These are phyloP conservation scores for Drosophila greeni DNA, from an alignment of 2,888 invertebrate species.

Conservation along the genomic window DNA sequence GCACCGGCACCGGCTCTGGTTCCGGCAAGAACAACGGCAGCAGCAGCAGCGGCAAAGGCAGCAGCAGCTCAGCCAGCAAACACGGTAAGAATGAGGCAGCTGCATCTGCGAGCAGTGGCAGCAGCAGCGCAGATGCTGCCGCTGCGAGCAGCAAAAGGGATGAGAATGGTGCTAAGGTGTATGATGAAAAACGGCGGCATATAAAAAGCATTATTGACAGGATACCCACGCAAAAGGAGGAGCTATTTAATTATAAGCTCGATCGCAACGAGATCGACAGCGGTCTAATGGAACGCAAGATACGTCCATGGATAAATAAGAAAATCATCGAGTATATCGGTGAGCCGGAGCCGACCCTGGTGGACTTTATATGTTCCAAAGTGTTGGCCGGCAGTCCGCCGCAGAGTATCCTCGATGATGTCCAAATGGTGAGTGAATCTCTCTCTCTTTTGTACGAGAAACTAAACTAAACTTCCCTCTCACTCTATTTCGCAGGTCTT, in stretches of 20 bases:
- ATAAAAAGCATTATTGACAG: constrained; percentile 98
- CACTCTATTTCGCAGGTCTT: constrained; percentile 83
- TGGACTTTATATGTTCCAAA: constrained; percentile 99
- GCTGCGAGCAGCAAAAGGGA: constrained; percentile 77
- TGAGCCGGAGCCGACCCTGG: constrained; percentile 97
- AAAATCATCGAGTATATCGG: constrained; percentile 99
- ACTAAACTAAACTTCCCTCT: not conserved
- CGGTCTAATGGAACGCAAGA: constrained; percentile 94
- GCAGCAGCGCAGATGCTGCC: constrained; percentile 55
- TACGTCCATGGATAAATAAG: constrained; percentile 99
- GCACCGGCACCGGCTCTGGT: constrained; percentile 29
- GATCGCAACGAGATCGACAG: constrained; percentile 92
- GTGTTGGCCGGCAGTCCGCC: constrained; percentile 96
- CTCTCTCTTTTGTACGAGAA: not conserved
- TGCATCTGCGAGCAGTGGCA: constrained; percentile 53
- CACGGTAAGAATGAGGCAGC: constrained; percentile 71
- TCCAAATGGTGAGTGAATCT: constrained; percentile 90
- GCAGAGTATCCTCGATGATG: constrained; percentile 96
- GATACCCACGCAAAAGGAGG: constrained; percentile 98
- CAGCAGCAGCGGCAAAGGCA: constrained; percentile 18
- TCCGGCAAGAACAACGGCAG: constrained; percentile 40
- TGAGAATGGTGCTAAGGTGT: constrained; percentile 84
- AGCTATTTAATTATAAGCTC: constrained; percentile 95
- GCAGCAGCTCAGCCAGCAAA: constrained; percentile 40
- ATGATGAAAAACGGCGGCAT: constrained; percentile 97